Evolutionary conservation across 1,140 invertebrate genomes (phyloP), one percentile per base, ranked within the genome.

Genomic region (Asobara japonica): DNA sequence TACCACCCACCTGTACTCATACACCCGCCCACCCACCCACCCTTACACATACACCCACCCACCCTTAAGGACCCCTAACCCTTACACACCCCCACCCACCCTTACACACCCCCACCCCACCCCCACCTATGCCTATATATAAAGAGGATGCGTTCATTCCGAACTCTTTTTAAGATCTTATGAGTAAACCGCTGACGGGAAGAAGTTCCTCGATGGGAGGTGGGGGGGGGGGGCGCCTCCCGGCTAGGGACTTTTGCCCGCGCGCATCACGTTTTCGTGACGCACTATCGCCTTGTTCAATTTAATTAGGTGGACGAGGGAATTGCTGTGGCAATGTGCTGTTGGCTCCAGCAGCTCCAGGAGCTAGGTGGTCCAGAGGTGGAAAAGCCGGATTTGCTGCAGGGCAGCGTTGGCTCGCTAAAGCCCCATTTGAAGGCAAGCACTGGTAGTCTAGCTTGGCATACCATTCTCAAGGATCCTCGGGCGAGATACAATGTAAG

Each of bases 251-350:
- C 11, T 13, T 25, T 30, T n/a, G n/a, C n/a, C n/a, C n/a, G n/a
- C n/a, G n/a, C n/a, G 22, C 16, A 30, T 65, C 13, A 5, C 30
- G 30, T 65, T 2, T 31, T 64, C 31, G 5, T 29, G 16, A 64
- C 27, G 27, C 7, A 8, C 22, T 61, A 61, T 20, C 13, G 13
- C 8, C 29, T 62, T n/a, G n/a, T 13, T 27, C 25, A 60, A 36
- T 22, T 33, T 66, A 41, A 13, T 41, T 33, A 93, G 92, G 93
- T 94, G 38, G 93, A 94, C 74, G 93, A 94, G 82, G 93, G 93
- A 27, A 94, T 94, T 81, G 93, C n/a, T n/a, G n/a, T 94, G 80
- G 92, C 92, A 7, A 94, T 94, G 93, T 93, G 92, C 74, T 94
- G 92, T 79, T 94, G 93, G 92, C 84, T 94, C 27, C 93, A 94